Conservation (phyloP, 1,140 invertebrate genomes). For the Drosophila littoralis region DNA sequence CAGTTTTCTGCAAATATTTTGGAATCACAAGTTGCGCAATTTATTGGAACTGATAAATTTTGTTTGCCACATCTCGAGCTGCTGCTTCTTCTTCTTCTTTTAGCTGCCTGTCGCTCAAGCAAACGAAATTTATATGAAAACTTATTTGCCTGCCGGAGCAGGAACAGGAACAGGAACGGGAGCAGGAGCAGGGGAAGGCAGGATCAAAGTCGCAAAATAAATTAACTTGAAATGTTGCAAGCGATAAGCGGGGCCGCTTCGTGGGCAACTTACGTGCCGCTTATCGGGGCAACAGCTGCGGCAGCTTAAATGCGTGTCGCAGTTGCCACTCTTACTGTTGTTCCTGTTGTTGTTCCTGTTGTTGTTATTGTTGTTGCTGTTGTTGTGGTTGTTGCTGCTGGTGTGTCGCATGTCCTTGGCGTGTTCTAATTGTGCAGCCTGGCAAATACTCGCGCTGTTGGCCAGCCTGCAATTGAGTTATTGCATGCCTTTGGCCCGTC, state of each 20-base stretch:
- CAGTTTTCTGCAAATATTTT: constrained; percentile 62
- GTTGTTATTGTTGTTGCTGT: background rate
- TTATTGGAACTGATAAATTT: constrained; percentile 71
- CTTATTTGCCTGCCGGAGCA: constrained; percentile 30
- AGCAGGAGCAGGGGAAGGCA: background rate
- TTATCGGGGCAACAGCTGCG: constrained; percentile 45
- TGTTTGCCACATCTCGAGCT: background rate
- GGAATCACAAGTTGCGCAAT: constrained; percentile 66
- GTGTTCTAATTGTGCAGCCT: constrained; percentile 40
- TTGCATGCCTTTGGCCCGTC: constrained; percentile 63
- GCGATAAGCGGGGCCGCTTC: constrained; percentile 56
- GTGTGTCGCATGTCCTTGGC: constrained; percentile 35
- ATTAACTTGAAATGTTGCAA: constrained; percentile 65
- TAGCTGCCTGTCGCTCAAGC: constrained; percentile 52
- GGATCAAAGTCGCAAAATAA: constrained; percentile 74
- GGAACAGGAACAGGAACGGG: no score
- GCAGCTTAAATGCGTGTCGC: constrained; percentile 33
- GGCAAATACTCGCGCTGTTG: constrained; percentile 25
- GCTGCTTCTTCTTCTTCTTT: background rate
- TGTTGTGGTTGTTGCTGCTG: background rate
- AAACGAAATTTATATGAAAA: constrained; percentile 75
- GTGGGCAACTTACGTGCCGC: constrained; percentile 52
- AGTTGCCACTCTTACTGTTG: background rate
- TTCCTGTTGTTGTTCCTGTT: background rate
- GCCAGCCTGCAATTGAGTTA: constrained; percentile 69